phyloP scores from a whole-genome alignment of 2,113 vertebrate species.

The Himantopus leucocephalus region DNA sequence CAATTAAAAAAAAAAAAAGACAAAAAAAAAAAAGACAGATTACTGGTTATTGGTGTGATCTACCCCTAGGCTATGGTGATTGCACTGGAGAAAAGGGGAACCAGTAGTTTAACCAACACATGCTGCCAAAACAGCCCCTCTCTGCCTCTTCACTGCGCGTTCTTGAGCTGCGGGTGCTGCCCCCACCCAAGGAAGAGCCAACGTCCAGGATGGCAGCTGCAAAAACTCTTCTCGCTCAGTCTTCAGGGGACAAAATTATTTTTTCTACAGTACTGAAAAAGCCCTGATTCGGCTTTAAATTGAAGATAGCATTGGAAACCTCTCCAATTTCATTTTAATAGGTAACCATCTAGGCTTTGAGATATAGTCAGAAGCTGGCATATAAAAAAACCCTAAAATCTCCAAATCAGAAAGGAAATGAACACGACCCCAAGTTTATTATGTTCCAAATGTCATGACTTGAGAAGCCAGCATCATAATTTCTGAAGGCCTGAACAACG shows the following conservation, averaged over 20 bases:
- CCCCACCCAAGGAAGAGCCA: not conserved
- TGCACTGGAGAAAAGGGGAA: not conserved
- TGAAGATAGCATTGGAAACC: not conserved
- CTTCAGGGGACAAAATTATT: not conserved
- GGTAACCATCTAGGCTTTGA: not conserved
- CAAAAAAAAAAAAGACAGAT: not conserved
- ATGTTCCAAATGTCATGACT: not conserved
- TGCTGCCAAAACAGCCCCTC: not conserved
- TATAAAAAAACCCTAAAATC: not conserved
- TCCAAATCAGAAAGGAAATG: not conserved
- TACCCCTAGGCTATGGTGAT: accelerated
- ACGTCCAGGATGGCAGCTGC: not conserved
- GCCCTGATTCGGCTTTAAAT: not conserved
- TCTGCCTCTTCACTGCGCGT: not conserved
- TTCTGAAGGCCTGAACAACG: not conserved
- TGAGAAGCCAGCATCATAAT: not conserved
- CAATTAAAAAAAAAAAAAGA: not conserved
- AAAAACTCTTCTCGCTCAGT: not conserved
- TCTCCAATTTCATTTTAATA: not conserved
- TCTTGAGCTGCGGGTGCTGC: not conserved
- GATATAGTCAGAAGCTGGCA: not conserved
- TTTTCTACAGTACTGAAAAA: not conserved
- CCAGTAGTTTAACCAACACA: not conserved
- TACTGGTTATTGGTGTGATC: not conserved
- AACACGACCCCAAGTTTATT: not conserved